Base-by-base conservation (phyloP, 2,797 vertebrate genomes). In the Podargus strigoides region DNA sequence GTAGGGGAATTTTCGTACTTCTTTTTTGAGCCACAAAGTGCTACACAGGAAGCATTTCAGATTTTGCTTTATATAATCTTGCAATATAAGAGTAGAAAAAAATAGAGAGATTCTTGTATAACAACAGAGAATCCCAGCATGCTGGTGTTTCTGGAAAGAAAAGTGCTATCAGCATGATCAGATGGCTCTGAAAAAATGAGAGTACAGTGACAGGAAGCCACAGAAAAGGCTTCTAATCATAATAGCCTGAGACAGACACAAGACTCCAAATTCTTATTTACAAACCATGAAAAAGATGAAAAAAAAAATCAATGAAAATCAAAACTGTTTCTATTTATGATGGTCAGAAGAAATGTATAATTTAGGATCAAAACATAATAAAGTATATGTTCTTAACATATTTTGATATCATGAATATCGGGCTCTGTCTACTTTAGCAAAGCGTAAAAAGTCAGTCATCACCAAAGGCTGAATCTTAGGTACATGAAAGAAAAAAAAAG, bases 51-150 rank as follows among this genome's bases (percentile, higher is more conserved):
- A 66, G 12, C 70, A 53, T 78, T 95, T 96, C 37, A 88, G 66
- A 93, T 67, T 93, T 94, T 76, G 72, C 26, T 56, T 70, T 86
- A 49, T 62, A 69, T 63, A 94, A 58, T 82, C n/a, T 85, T 93
- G 42, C 26, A 47, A n/a, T 49, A 80, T 44, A 14, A 82, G 28
- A 63, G 12, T 9, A 44, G 12, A 36, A 75, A 85, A 88, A 94
- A 88, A 32, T 17, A 93, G 44, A 56, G 18, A 9, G 15, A 41
- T 37, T 83, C 94, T 77, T 75, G 8, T 80, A 60, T 58, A 85
- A 50, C 49, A 88, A 88, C 2, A 5, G 66, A 78, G 70, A 95
- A 80, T 63, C 56, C 55, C 63, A 69, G 52, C 42, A 70, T 68
- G 42, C 7, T 77, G 50, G 24, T 44, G 56, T 81, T 89, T 95